These are phyloP conservation scores for Paracanthobrama guichenoti DNA, from an alignment of 2,113 vertebrate species.

Conservation along the genomic window DNA sequence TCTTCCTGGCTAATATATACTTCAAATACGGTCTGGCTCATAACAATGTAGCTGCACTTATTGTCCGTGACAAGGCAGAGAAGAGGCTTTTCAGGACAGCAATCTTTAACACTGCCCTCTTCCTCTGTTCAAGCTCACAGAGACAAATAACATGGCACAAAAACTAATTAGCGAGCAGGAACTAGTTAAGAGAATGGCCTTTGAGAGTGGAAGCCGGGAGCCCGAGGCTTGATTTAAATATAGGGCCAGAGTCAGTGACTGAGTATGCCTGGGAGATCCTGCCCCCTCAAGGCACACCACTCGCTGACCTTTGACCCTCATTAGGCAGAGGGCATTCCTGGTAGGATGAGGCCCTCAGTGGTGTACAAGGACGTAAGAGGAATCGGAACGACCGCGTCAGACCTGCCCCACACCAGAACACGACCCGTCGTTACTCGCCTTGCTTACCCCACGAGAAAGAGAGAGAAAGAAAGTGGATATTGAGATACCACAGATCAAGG, in stretches of 20 bases:
- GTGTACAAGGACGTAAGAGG: slow-evolving; percentile 69
- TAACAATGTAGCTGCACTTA: slow-evolving; percentile 53
- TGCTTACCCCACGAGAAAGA: not conserved
- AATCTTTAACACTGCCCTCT: not conserved
- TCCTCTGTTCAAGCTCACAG: slow-evolving; percentile 59
- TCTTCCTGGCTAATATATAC: slow-evolving; percentile 54
- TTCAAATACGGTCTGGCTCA: slow-evolving; percentile 52
- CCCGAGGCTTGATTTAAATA: slow-evolving; percentile 77
- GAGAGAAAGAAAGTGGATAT: slow-evolving; percentile 44
- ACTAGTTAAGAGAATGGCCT: slow-evolving; percentile 79
- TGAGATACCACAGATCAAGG: slow-evolving; percentile 61
- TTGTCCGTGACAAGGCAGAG: slow-evolving; percentile 62
- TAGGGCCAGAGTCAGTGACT: slow-evolving; percentile 76
- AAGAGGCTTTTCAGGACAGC: slow-evolving; percentile 63
- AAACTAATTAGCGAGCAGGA: slow-evolving; percentile 80
- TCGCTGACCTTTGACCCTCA: slow-evolving; percentile 76
- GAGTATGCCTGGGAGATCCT: slow-evolving; percentile 74
- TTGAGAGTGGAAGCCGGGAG: slow-evolving; percentile 47
- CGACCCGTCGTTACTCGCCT: not conserved
- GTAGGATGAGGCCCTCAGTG: slow-evolving; percentile 70
- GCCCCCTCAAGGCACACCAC: slow-evolving; percentile 67
- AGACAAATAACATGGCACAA: slow-evolving; percentile 75
- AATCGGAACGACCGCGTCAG: slow-evolving; percentile 22
- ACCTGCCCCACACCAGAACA: slow-evolving; percentile 14
- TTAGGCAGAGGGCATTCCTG: slow-evolving; percentile 74